These are phyloP conservation scores for Sciurus vulgaris DNA, from an alignment of 2,797 vertebrate genomes.

Conservation along the genomic window DNA sequence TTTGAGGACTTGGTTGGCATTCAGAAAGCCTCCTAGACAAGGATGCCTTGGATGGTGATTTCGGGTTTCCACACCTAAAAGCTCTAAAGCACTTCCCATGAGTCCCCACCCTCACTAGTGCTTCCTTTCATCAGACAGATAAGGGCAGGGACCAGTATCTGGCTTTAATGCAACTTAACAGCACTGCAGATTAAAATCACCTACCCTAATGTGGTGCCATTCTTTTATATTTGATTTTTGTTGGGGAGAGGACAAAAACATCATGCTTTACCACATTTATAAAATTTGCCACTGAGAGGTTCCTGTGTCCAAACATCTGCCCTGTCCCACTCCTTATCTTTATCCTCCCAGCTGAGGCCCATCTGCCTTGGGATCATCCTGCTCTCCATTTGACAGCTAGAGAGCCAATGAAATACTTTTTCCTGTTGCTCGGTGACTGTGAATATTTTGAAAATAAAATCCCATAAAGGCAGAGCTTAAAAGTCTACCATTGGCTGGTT, in stretches of 20 bases:
- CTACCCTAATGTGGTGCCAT: not conserved
- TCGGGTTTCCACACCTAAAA: not conserved
- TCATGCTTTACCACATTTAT: not conserved
- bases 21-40: constrained; percentile 17
- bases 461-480: not conserved
- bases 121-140: not conserved
- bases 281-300: not conserved
- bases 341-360: constrained; percentile 55
- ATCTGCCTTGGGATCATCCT: not conserved
- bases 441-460: constrained; percentile 39
- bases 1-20: not conserved
- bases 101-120: not conserved
- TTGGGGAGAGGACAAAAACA: not conserved
- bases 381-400: constrained; percentile 55
- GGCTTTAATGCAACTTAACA: not conserved
- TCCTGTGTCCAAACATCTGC: not conserved
- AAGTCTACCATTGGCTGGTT: constrained; percentile 37
- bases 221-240: constrained; percentile 40
- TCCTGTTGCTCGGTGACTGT: constrained; percentile 74
- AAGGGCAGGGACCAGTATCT: not conserved
- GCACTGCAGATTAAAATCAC: constrained; percentile 11
- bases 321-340: not conserved
- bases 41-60: too few species aligned
- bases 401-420: constrained; percentile 74
- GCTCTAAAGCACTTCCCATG: not conserved